Base-by-base conservation (phyloP, 2,888 invertebrate species). In the Agonopterix arenella region DNA sequence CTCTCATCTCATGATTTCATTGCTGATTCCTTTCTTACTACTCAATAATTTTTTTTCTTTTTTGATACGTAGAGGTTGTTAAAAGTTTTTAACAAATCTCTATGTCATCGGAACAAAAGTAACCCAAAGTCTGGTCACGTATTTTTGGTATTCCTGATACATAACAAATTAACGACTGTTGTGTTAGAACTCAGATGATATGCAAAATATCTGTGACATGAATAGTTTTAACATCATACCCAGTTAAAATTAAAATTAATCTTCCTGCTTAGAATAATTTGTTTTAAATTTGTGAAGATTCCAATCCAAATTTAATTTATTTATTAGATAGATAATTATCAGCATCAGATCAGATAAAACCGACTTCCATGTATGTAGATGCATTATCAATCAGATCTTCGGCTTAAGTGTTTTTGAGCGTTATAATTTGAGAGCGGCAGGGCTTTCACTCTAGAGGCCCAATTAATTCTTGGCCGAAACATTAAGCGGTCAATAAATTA, bases 401-500 rank as follows among this genome's bases (percentile, higher is more conserved):
- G 61, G 59, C 61, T 71, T 72, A 76, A 77, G 74, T 73, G 79
- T 76, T 76, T 74, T 72, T 67, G 70, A 76, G 75, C 68, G 70
- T 73, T 80, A 77, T 73, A 75, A 69, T 72, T 79, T 76, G 72
- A 79, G 74, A 74, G 77, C 80, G 76, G 80, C 74, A 61, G 62
- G 63, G 66, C 81, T 80, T 83, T 84, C 81, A 76, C 77, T 71
- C 62, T 69, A 66, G 69, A 64, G 66, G 65, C 70, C 73, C 82
- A 81, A 83, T 84, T 84, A 83, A 81, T 82, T 81, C 70, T 80
- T 73, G 70, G 70, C 67, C 75, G 70, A 78, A 76, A 75, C 82
- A 81, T 84, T 80, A 84, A 81, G 73, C 65, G 77, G 73, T 72
- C 79, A 76, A 81, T 84, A 82, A 79, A 83, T 79, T 77, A 79